Percentiles rank a stretch among this genome's conserved stretches.
Conservation (phyloP, 2,888 invertebrate genomes). For the Cephus nigrinus region DNA sequence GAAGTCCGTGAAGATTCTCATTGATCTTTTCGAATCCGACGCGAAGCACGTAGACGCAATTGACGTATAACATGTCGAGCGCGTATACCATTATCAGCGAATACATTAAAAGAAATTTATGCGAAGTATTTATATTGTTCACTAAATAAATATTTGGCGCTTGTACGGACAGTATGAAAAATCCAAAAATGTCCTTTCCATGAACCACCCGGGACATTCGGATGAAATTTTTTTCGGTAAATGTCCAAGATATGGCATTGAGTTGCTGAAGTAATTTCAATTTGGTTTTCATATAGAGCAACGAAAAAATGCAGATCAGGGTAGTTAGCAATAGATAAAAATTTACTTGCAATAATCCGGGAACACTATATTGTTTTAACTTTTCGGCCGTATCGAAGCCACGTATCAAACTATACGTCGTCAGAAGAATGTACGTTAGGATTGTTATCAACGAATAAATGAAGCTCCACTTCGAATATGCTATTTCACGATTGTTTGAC, state of each 20-base stretch:
- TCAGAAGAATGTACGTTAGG: background rate
- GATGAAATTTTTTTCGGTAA: conserved; percentile 32
- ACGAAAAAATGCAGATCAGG: conserved; percentile 29
- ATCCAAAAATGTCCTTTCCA: conserved; percentile 38
- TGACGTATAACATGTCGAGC: conserved; percentile 43
- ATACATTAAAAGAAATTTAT: conserved; percentile 30
- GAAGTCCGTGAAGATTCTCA: conserved; percentile 36
- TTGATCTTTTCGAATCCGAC: conserved; percentile 43
- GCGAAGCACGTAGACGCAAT: conserved; percentile 42
- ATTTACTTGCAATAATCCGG: conserved; percentile 41
- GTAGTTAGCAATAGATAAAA: conserved; percentile 34
- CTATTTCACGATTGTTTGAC: conserved; percentile 14
- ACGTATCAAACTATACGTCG: conserved; percentile 23
- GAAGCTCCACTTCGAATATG: conserved; percentile 26
- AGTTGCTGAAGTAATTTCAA: conserved; percentile 35
- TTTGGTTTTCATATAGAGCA: conserved; percentile 22
- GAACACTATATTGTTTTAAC: conserved; percentile 31
- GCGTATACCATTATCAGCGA: conserved; percentile 30
- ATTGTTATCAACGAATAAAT: conserved; percentile 30
- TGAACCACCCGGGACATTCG: conserved; percentile 33
- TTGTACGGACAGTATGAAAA: conserved; percentile 32
- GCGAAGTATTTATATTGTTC: background rate
- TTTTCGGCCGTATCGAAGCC: conserved; percentile 25
- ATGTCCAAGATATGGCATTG: conserved; percentile 23
- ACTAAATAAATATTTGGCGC: conserved; percentile 20